Percentiles rank a stretch among this genome's conserved stretches.
Evolutionary conservation across 2,113 vertebrate genomes (phyloP).

Genomic region (Uria lomvia): DNA sequence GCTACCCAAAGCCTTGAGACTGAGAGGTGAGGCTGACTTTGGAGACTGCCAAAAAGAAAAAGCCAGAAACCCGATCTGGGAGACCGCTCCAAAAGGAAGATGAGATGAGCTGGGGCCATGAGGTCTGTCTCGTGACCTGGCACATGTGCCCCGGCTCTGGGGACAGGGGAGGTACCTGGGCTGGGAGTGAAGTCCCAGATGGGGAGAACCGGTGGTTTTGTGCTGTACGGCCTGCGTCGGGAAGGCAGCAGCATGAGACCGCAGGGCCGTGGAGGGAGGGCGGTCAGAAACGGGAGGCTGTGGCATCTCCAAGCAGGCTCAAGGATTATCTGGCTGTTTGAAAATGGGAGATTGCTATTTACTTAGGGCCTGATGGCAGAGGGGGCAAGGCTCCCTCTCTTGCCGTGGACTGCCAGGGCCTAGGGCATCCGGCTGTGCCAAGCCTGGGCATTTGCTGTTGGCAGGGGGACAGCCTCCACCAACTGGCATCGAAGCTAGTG

Average conservation of each 20-base stretch:
- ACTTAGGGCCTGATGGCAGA: background rate
- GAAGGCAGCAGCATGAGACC: background rate
- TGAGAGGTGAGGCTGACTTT: slow-evolving; percentile 56
- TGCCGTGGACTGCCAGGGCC: background rate
- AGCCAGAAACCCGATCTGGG: slow-evolving; percentile 49
- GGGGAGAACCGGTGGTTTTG: background rate
- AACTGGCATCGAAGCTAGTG: background rate
- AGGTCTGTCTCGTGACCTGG: slow-evolving; percentile 58
- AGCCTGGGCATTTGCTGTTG: background rate
- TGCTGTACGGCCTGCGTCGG: accelerated
- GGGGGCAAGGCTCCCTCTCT: background rate
- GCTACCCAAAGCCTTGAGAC: background rate
- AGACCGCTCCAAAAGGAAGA: slow-evolving; percentile 28
- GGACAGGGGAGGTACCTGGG: slow-evolving; percentile 37
- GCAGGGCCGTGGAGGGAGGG: accelerated
- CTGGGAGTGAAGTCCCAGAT: background rate
- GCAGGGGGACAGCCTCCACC: background rate
- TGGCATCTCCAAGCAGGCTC: background rate
- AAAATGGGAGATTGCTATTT: slow-evolving; percentile 14
- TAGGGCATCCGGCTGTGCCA: background rate
- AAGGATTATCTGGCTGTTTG: background rate
- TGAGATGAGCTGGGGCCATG: slow-evolving; percentile 48
- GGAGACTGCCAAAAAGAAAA: slow-evolving; percentile 56
- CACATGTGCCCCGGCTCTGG: slow-evolving; percentile 3
- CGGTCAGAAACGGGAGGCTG: background rate